Conservation (phyloP, 2,113 vertebrate species). For the Serilophus lunatus region DNA sequence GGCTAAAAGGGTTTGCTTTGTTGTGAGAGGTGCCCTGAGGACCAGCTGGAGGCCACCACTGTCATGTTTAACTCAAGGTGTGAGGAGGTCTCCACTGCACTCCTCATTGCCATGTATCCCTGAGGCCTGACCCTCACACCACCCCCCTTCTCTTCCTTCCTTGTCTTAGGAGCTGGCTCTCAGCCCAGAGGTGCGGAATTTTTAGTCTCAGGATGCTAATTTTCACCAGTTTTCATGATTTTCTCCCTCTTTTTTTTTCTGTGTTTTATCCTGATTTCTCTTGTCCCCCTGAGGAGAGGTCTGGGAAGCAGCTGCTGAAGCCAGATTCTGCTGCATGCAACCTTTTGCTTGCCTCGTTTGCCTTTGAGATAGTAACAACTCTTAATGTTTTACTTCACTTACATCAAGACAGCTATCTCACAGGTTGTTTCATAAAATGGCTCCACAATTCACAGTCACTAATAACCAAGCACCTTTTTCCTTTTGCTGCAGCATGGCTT, state of each 20-base stretch:
- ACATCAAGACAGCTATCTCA: background rate
- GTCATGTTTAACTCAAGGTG: background rate
- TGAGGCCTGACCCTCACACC: background rate
- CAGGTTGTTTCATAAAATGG: background rate
- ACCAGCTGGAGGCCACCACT: background rate
- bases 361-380: background rate
- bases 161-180: background rate
- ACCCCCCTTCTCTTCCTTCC: background rate
- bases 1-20: background rate
- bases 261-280: background rate
- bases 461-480: fast-evolving
- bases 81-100: fast-evolving
- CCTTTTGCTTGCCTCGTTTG: background rate
- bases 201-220: background rate
- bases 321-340: background rate
- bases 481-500: background rate
- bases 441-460: background rate
- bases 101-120: fast-evolving
- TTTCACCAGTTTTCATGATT: background rate
- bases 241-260: background rate
- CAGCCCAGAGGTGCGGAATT: background rate
- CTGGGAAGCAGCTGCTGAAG: background rate
- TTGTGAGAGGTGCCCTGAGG: background rate
- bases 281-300: fast-evolving
- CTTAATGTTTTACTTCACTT: background rate